Evolutionary conservation across 2,113 vertebrate species (phyloP).

Genomic region (Engystomops pustulosus): DNA sequence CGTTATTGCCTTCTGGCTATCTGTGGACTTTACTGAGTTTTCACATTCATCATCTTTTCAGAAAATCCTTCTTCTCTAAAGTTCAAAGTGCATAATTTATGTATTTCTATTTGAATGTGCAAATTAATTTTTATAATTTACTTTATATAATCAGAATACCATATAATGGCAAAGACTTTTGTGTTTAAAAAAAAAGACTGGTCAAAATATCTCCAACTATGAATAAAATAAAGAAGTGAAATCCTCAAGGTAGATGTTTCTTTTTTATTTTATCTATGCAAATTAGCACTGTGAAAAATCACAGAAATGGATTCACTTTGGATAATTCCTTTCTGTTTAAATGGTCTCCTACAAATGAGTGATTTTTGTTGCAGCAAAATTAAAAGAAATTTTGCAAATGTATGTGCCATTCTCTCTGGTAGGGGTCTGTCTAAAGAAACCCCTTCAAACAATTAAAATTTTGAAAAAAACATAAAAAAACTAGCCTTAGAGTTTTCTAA

Average conservation of each 20-base stretch:
- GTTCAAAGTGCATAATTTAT: constrained; percentile 22
- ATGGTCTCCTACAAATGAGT: not conserved
- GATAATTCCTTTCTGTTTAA: not conserved
- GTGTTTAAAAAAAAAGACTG: not conserved
- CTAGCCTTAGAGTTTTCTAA: no score
- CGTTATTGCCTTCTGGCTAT: constrained; percentile 5
- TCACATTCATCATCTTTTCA: constrained; percentile 11
- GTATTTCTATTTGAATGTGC: not conserved
- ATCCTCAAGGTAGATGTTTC: not conserved
- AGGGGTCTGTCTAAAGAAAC: no score
- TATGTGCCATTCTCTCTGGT: no score
- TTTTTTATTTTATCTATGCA: not conserved
- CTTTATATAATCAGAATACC: not conserved
- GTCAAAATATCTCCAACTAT: not conserved
- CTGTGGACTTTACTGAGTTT: not conserved
- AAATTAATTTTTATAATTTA: constrained; percentile 4
- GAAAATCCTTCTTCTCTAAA: not conserved
- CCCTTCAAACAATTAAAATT: no score
- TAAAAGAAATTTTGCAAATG: no score
- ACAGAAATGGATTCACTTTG: not conserved
- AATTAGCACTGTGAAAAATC: not conserved
- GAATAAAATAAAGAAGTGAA: not conserved
- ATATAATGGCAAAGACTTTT: not conserved
- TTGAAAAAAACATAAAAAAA: no score
- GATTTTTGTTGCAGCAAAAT: no score